Base-by-base conservation (phyloP, 1,140 invertebrate genomes). In the Neotoxoptera formosana region DNA sequence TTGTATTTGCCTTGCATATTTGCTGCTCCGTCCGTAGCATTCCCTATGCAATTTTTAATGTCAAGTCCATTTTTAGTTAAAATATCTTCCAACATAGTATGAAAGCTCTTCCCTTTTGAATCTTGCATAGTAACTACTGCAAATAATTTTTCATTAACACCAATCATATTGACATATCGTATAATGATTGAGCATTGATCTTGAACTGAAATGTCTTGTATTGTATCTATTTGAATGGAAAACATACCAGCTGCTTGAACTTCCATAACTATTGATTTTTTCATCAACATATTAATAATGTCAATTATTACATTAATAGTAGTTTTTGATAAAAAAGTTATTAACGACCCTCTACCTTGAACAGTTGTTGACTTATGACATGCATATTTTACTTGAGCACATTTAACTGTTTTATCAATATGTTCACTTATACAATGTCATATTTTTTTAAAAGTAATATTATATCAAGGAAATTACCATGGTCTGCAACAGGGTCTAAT, bases 1-100 rank as follows among this genome's bases (percentile, higher is more conserved):
- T 94, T 94, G 84, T 94, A 94, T 60, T 83, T 8, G 6, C 93
- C 94, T 60, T 94, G 87, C 94, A 94, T 94, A 89, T 94, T 94
- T 23, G 94, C 94, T 23, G 94, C 94, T 67, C 94, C 94, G 86
- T 94, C 93, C 47, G 94, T 94, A 76, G 87, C 30, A 36, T 53
- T 88, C 11, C 87, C 90, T 9, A 76, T 36, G 76, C 67, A 91
- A 14, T 91, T 91, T 67, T 91, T 25, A 17, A 81, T 45, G 3
- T 91, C 17, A 45, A 91, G 6, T 30, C 41, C 67, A 81, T 76
- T 76, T 67, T 67, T 20, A 36, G 8, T 8, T 25, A 36, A 88
- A 6, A 48, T 21, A n/a, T 89, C 21, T 89, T 34, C 30, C 6
- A 89, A 20, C 34, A n/a, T n/a, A 89, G 34, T 34, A 34, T n/a